phyloP scores from a whole-genome alignment of 2,888 invertebrate genomes.

The Pantelozetes paolii region DNA sequence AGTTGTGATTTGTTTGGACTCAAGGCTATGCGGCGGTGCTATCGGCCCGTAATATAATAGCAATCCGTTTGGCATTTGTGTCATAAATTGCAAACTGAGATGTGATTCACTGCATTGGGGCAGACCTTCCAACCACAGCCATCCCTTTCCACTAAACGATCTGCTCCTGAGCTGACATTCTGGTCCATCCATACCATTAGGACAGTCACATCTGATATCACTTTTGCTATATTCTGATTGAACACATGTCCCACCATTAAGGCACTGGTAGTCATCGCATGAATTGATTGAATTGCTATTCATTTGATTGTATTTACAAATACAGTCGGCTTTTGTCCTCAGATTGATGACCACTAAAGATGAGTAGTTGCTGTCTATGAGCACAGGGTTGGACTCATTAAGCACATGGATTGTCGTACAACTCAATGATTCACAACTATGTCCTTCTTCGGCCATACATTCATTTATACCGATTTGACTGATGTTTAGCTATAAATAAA shows the following conservation, averaged over 20 bases:
- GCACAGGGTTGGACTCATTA: constrained; percentile 62
- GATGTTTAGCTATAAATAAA: constrained; percentile 61
- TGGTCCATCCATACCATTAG: constrained; percentile 72
- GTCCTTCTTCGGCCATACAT: constrained; percentile 70
- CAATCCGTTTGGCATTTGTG: constrained; percentile 71
- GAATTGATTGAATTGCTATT: not conserved
- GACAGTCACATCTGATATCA: constrained; percentile 59
- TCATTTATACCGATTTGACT: constrained; percentile 87
- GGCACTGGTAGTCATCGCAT: constrained; percentile 58
- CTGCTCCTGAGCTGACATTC: constrained; percentile 83
- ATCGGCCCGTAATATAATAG: constrained; percentile 85
- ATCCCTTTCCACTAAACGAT: constrained; percentile 80
- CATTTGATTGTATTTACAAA: constrained; percentile 55
- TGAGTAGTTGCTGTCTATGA: constrained; percentile 86
- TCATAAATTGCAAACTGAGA: constrained; percentile 73
- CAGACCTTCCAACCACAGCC: constrained; percentile 84
- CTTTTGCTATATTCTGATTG: no score
- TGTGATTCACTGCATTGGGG: constrained; percentile 78
- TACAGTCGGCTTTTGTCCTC: constrained; percentile 65
- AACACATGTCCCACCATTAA: constrained; percentile 91
- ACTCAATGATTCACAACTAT: constrained; percentile 62
- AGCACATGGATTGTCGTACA: constrained; percentile 74
- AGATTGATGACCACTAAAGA: constrained; percentile 89
- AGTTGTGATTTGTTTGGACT: constrained; percentile 48
- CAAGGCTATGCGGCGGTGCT: constrained; percentile 43